A percentile compares a stretch with the other conserved stretches of the same genome.
phyloP scores from a whole-genome alignment of 2,888 invertebrate species.

The Carcina quercana region DNA sequence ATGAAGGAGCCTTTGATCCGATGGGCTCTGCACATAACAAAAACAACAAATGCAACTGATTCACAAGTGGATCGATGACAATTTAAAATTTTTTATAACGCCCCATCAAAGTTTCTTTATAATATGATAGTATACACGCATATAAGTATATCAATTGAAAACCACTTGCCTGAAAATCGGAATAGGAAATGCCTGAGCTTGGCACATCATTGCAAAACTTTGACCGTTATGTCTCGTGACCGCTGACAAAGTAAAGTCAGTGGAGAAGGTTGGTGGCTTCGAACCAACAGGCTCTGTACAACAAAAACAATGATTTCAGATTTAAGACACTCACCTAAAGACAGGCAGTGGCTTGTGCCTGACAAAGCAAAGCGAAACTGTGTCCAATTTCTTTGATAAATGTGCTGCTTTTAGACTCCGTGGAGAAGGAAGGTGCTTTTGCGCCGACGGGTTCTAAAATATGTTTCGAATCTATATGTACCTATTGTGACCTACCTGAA shows the following conservation, averaged over 20 bases:
- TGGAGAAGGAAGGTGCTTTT: conserved; percentile 76
- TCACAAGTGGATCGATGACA: background rate
- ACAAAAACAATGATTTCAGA: conserved; percentile 4
- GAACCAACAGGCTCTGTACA: conserved; percentile 48
- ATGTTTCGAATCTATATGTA: conserved; percentile 17
- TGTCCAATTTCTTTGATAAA: conserved; percentile 72
- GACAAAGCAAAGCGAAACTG: conserved; percentile 77
- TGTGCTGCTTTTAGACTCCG: conserved; percentile 77
- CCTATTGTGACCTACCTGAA: conserved; percentile 75
- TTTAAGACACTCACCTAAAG: conserved; percentile 74
- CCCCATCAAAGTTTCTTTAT: background rate
- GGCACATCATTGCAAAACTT: conserved; percentile 78
- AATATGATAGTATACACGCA: background rate
- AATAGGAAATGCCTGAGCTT: conserved; percentile 81
- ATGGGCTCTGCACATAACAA: conserved; percentile 75
- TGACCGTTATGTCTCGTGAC: conserved; percentile 72
- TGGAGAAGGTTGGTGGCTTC: conserved; percentile 75
- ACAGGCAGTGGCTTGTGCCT: conserved; percentile 77
- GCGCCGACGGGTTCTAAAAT: conserved; percentile 77
- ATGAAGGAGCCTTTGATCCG: conserved; percentile 79
- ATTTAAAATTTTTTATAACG: conserved; percentile 10
- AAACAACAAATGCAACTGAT: background rate
- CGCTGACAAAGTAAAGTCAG: conserved; percentile 74
- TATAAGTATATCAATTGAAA: background rate
- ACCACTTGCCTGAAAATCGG: conserved; percentile 80